Evolutionary conservation across 2,888 invertebrate species (phyloP), one percentile per base, ranked within the genome.

Genomic region (Octodonta nipae): DNA sequence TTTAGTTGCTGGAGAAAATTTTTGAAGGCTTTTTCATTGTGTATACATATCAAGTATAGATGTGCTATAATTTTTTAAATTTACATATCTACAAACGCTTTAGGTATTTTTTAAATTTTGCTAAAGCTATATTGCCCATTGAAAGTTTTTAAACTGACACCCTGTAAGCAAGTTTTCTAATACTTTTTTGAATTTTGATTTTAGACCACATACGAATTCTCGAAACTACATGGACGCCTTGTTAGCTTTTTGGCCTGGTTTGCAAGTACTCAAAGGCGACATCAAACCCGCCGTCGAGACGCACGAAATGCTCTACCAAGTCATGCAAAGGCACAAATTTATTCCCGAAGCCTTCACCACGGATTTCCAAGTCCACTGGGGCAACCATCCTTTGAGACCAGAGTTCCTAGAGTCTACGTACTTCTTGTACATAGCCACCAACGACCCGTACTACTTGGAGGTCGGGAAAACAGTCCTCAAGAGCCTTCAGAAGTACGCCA

Each of bases 321-420:
- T 98, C 8, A 89, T 93, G 77, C 87, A 93, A 63, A 73, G 89
- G 51, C 95, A 98, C 61, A 93, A 91, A 41, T 95, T 96, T 61
- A 80, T 98, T 51, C 96, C 96, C 1, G 96, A 98, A 67, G 96
- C 96, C 3, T 98, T 98, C 60, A 96, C 96, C 0, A 86, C 88
- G 1, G 95, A 96, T 63, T 92, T 96, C 33, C 57, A 81, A 75
- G 89, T 98, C 5, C 93, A 96, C 56, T 98, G 96, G 96, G 93
- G 88, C 2, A 92, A 95, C 57, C 92, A 96, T 65, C 93, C 92
- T 2, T 65, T 98, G 3, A 73, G 96, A 22, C 96, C 96, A 0
- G 96, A 98, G 62, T 96, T 98, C 64, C 68, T 98, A 28, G 96
- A 98, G 63, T 93, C 93, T 0, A 98, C 96, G 0, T 98, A 96